A percentile compares a stretch with the other conserved stretches of the same genome.
These are phyloP conservation scores for Calonectris borealis DNA, from an alignment of 2,113 vertebrate genomes.

Conservation along the genomic window DNA sequence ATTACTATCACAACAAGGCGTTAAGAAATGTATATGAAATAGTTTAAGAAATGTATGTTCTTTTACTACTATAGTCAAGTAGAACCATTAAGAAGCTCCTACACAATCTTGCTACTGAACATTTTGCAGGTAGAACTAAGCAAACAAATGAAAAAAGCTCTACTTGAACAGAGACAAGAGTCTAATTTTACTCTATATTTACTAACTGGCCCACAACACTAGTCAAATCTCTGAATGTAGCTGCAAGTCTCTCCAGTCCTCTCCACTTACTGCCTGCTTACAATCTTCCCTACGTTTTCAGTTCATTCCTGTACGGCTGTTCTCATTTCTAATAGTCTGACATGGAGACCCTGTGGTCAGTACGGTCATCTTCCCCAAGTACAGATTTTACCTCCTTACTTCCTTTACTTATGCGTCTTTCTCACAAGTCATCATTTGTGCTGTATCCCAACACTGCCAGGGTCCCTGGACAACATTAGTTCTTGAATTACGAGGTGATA, in stretches of 20 bases:
- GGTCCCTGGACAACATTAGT: too few species aligned
- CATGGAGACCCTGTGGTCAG: background rate
- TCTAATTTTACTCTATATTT: background rate
- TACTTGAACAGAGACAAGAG: background rate
- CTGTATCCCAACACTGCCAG: background rate
- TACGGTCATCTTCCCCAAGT: background rate
- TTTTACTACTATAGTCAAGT: background rate
- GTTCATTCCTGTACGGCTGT: too few species aligned
- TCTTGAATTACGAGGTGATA: background rate
- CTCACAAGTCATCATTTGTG: background rate
- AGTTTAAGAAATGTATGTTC: background rate
- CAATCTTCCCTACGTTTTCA: background rate
- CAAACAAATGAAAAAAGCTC: background rate
- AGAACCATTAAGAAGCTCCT: background rate
- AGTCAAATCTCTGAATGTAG: background rate
- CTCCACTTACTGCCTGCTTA: background rate
- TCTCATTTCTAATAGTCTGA: background rate
- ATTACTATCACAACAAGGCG: background rate
- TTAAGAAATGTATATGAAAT: background rate
- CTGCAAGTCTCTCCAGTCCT: background rate
- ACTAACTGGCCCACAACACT: background rate
- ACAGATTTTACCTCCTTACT: background rate
- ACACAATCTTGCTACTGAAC: background rate
- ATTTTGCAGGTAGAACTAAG: background rate
- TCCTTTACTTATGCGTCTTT: background rate